Evolutionary conservation across 2,888 invertebrate species (phyloP), one percentile per base, ranked within the genome.

Genomic region (Therioaphis trifolii): DNA sequence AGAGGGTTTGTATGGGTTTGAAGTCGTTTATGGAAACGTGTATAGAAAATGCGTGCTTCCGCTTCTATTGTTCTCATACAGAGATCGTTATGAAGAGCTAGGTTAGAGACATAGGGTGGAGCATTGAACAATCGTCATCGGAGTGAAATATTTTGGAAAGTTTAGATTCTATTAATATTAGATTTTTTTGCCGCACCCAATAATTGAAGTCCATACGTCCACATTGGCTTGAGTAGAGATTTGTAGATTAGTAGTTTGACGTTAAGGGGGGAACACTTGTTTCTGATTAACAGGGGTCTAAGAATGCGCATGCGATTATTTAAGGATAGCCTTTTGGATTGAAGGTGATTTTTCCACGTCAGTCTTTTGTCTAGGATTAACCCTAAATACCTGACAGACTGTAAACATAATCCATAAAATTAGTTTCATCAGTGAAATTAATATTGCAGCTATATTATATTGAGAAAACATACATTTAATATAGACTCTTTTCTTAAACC

Each of bases 141-240:
- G 29, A 66, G 21, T 63, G 49, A 18, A n/a, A 72, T 52, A 1
- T 72, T 72, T 72, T 72, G 52, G 52, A 52, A 72, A 3, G 49
- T 72, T 72, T 18, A n/a, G 35, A 29, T 72, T 72, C 49, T 55
- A 55, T 74, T 49, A 52, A n/a, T 52, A 4, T 74, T 55, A 0
- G 21, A 55, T 52, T 74, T 74, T 74, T 74, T 74, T 74, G 72
- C n/a, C 11, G 74, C 12, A 14, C 52, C 52, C 55, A 52, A 74
- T 4, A 55, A 15, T 74, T 74, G 74, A 4, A 74, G 35, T 35
- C 55, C 35, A 55, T 55, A 74, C 18, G 74, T 74, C 55, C 52
- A 72, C 1, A n/a, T n/a, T n/a, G n/a, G n/a, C n/a, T n/a, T n/a
- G n/a, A n/a, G n/a, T n/a, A n/a, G n/a, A n/a, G n/a, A n/a, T n/a